phyloP scores from a whole-genome alignment of 2,113 vertebrate genomes.

The Caretta caretta region DNA sequence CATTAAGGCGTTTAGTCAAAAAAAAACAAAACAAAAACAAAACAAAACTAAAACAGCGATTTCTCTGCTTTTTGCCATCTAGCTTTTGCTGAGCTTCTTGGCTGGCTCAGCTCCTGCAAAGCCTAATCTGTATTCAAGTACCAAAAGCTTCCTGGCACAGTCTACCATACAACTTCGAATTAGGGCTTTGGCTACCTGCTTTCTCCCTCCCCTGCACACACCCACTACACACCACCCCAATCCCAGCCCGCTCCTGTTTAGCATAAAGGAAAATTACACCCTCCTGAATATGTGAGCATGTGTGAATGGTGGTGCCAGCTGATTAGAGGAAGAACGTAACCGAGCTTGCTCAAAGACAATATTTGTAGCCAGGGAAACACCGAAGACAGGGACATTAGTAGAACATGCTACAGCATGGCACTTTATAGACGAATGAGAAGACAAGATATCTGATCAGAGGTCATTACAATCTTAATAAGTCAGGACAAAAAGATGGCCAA shows the following conservation, averaged over 20 bases:
- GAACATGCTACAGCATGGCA: background rate
- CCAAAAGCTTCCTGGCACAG: slow-evolving; percentile 21
- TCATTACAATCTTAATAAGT: background rate
- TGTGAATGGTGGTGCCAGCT: slow-evolving; percentile 41
- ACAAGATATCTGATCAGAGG: background rate
- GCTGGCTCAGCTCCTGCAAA: slow-evolving; percentile 34
- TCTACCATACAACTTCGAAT: slow-evolving; percentile 42
- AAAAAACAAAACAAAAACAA: background rate
- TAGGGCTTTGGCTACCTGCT: slow-evolving; percentile 54
- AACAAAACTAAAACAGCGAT: background rate
- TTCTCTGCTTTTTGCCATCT: background rate
- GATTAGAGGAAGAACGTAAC: slow-evolving; percentile 39
- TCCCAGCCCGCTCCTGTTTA: slow-evolving; percentile 21
- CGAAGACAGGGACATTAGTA: background rate
- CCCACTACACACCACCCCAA: background rate
- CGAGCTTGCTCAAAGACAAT: slow-evolving; percentile 13
- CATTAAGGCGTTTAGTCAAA: background rate
- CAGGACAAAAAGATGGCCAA: background rate
- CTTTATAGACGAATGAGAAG: background rate
- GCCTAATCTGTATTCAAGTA: slow-evolving; percentile 39
- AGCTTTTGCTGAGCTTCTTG: slow-evolving; percentile 6
- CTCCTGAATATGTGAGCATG: background rate
- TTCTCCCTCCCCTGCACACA: background rate
- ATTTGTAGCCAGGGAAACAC: background rate
- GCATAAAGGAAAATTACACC: slow-evolving; percentile 11